phyloP scores from a whole-genome alignment of 2,888 invertebrate genomes.

The Geotrupes spiniger region DNA sequence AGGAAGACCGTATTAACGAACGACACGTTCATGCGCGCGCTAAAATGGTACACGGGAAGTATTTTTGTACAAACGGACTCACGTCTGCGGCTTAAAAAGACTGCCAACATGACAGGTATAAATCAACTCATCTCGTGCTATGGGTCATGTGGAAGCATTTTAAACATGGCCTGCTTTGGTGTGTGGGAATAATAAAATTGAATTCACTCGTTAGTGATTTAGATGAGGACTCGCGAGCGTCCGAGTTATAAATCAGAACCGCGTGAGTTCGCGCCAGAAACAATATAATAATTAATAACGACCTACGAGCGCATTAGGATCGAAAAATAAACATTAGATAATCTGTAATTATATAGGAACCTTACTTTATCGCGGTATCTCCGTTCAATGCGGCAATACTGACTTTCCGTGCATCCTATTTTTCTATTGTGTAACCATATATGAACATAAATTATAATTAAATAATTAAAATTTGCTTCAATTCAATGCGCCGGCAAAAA shows the following conservation, averaged over 20 bases:
- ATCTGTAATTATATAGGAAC: conserved; percentile 45
- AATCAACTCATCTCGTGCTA: conserved; percentile 37
- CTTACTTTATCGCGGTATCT: conserved; percentile 14
- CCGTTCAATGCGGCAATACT: conserved; percentile 1
- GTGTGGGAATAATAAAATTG: conserved; percentile 47
- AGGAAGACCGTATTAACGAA: conserved; percentile 3
- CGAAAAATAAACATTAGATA: conserved; percentile 49
- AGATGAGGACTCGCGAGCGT: conserved; percentile 34
- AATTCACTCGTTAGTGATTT: conserved; percentile 47
- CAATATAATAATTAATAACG: conserved; percentile 49
- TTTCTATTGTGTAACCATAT: conserved; percentile 10
- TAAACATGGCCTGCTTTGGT: conserved; percentile 29
- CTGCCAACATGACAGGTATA: conserved; percentile 39
- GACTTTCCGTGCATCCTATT: conserved; percentile 13
- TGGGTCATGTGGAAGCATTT: conserved; percentile 33
- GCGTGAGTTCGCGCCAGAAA: conserved; percentile 47
- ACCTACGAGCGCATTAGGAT: conserved; percentile 44
- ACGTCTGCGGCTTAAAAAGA: conserved; percentile 29
- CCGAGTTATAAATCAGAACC: conserved; percentile 43
- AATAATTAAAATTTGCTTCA: conserved; percentile 14
- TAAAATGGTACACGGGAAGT: conserved; percentile 1
- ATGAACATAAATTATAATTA: conserved; percentile 12
- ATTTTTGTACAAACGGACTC: neutral
- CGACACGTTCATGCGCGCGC: neutral
- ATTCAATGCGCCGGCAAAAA: too few relatives aligned